Evolutionary conservation across 2,797 vertebrate species (phyloP), one percentile per base, ranked within the genome.

Genomic region (Mallotus villosus): DNA sequence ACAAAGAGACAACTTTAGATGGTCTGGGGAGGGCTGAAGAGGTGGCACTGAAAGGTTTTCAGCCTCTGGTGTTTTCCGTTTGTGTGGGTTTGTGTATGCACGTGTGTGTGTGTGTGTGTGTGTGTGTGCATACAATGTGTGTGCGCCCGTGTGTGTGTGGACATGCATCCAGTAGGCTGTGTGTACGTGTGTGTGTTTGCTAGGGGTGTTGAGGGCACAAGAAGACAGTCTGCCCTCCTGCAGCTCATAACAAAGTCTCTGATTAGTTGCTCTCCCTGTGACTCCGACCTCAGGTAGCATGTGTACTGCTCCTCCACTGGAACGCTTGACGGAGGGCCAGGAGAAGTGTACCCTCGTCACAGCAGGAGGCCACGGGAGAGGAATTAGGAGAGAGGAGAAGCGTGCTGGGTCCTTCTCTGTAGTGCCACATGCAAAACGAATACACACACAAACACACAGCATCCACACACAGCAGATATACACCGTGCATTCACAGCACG

Each of bases 201-300:
- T 14, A 11, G 41, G 41, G 41, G 41, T 55, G 49, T 74, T 81
- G 61, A 25, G 64, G 67, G 72, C 32, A 75, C 32, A 57, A 70
- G 75, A 63, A 76, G 78, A 72, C 83, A 86, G 82, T 75, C 82
- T 68, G 77, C 69, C 61, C 71, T 68, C 80, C 80, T 60, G 74
- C 82, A 78, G 83, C 73, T 81, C 73, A 82, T 81, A 77, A 73
- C 85, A 68, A 86, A 87, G 89, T 72, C 77, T 17, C 63, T 82
- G 87, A 90, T 91, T 89, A 89, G 83, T 80, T 82, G 2, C 69
- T 86, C 87, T 87, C 86, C 72, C 79, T 85, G 79, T 82, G 87
- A 89, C 86, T 3, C 78, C 87, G 86, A 80, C 85, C 88, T 86
- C 76, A 75, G 76, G 76, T 77, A 74, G 85, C 79, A n/a, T 55